Conservation (phyloP, 2,113 vertebrate genomes). For the Brachypteracias leptosomus region DNA sequence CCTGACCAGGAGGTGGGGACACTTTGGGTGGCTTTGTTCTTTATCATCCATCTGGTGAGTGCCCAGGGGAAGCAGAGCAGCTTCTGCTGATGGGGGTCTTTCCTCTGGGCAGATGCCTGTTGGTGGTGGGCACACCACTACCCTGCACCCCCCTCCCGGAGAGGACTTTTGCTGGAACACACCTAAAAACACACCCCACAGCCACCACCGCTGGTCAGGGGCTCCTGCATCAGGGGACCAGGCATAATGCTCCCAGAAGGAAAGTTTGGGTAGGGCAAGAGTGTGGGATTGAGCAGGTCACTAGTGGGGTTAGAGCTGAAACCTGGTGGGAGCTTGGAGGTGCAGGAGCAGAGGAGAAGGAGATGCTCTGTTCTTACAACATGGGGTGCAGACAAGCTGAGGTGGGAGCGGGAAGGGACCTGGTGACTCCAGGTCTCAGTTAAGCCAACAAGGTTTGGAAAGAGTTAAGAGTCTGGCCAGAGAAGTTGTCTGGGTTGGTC, state of each 20-base stretch:
- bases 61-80: neutral
- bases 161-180: neutral
- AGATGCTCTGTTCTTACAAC: neutral
- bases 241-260: neutral
- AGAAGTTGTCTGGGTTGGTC: neutral
- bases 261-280: neutral
- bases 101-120: neutral
- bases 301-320: neutral
- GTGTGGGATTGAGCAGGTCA: neutral
- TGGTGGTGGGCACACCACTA: fast-evolving
- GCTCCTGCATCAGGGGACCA: neutral
- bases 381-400: neutral
- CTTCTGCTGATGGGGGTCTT: neutral
- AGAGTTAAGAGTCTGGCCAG: neutral
- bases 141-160: neutral
- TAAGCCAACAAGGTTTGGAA: neutral
- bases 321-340: fast-evolving
- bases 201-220: neutral
- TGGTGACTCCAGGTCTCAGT: neutral
- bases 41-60: neutral
- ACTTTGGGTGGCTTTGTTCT: neutral
- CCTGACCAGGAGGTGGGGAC: neutral
- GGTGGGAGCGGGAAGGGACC: neutral
- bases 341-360: neutral
- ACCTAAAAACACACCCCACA: neutral